Percentiles rank a stretch among this genome's conserved stretches.
phyloP scores from a whole-genome alignment of 2,888 invertebrate genomes.

The Netelia virgata region DNA sequence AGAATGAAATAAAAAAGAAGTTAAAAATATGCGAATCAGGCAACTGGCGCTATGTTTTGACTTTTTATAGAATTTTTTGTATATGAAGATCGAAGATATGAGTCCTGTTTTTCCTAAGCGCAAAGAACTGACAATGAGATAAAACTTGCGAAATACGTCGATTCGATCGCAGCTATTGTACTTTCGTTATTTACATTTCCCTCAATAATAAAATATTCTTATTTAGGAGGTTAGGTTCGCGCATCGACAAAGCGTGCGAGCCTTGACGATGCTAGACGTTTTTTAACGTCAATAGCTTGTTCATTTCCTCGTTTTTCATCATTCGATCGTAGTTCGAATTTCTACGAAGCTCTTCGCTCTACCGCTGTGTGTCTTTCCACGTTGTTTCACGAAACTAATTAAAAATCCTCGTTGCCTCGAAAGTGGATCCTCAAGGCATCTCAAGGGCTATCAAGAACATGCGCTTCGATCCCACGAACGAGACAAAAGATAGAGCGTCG shows the following conservation, averaged over 20 bases:
- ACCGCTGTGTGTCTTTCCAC: not conserved
- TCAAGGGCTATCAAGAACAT: not conserved
- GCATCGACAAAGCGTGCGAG: no score
- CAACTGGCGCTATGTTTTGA: no score
- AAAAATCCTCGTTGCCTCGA: not conserved
- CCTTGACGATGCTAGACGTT: not conserved
- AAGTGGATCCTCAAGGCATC: not conserved
- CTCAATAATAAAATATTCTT: not conserved
- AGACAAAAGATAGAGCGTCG: conserved; percentile 7
- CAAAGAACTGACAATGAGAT: not conserved
- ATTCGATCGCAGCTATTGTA: not conserved
- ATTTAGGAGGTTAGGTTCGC: not conserved
- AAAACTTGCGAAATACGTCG: not conserved
- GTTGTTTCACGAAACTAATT: conserved; percentile 21
- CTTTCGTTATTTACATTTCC: not conserved
- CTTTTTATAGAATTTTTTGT: no score
- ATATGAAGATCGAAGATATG: no score
- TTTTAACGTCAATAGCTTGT: not conserved
- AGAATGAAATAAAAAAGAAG: no score
- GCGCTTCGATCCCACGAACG: not conserved
- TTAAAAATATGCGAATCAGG: no score
- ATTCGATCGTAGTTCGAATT: not conserved
- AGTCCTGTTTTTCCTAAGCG: not conserved
- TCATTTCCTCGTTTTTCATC: not conserved
- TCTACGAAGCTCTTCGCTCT: not conserved